Base-by-base conservation (phyloP, 1,140 invertebrate genomes). In the Panagrolaimus sp. region DNA sequence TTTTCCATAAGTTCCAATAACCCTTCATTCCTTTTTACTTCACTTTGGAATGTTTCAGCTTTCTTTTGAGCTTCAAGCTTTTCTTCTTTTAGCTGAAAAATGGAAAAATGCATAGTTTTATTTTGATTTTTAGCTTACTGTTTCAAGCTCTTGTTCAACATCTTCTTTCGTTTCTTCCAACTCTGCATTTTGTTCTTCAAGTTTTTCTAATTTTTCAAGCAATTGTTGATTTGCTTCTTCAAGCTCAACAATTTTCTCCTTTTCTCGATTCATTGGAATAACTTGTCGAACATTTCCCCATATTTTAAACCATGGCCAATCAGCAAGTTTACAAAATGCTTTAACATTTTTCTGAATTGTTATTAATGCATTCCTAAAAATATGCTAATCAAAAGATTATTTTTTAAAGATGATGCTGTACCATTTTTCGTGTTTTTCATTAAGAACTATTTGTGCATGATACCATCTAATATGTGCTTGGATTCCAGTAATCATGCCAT, bases 381-480 rank as follows among this genome's bases (percentile, higher is more conserved):
- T 38, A 4, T 66, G 44, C 26, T 28, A 43, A n/a, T 3, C 9
- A 21, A 68, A 43, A 68, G 48, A 14, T 21, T 7, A 1, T 8
- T 9, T 52, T 52, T 7, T 8, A 46, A 46, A 52, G 3, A 52
- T 21, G 26, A n/a, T n/a, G n/a, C n/a, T n/a, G 45, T 43, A 78
- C 71, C 79, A 74, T 75, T 76, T 62, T 67, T 76, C 44, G 46
- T 55, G 63, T 46, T 65, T 72, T 21, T 44, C 58, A 38, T 72
- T 43, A 5, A 72, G 24, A 10, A 55, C 26, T 9, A 26, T 46
- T 45, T 73, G 69, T 24, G 63, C 63, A 14, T 38, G 28, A 58
- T 73, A 74, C 77, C 77, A 79, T 46, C 80, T 68, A 58, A 78
- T 76, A 47, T 70, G 47, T 1, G 79, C 77, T 67, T 81, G 79